Evolutionary conservation across 1,140 invertebrate species (phyloP).

Genomic region (Globodera ellingtonae): DNA sequence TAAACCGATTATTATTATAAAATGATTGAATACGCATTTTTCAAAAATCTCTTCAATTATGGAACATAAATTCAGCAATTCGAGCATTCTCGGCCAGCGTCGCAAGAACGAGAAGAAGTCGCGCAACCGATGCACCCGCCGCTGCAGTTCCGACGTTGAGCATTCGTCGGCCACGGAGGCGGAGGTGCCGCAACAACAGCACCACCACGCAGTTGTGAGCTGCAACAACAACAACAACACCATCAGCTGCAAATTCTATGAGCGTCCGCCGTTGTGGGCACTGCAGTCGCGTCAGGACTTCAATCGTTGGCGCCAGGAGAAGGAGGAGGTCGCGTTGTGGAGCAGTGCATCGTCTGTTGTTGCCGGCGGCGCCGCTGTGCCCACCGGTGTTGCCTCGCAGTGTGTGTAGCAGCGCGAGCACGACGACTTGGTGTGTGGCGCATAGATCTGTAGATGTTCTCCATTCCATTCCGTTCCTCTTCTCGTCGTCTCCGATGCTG

Average conservation of each 20-base stretch:
- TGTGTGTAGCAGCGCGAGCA: too few relatives aligned
- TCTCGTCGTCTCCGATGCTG: too few relatives aligned
- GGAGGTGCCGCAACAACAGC: not conserved
- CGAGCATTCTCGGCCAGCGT: not conserved
- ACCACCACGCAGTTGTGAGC: not conserved
- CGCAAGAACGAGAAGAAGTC: slow-evolving; percentile 27
- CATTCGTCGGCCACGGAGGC: not conserved
- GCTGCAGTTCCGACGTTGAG: slow-evolving; percentile 18
- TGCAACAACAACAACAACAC: not conserved
- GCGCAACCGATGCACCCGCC: slow-evolving; percentile 19
- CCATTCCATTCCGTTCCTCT: too few relatives aligned
- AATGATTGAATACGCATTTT: not conserved
- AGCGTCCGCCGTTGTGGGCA: too few relatives aligned
- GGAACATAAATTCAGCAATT: slow-evolving; percentile 4
- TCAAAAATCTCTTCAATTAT: not conserved
- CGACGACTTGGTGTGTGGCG: too few relatives aligned
- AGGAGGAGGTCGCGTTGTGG: too few relatives aligned
- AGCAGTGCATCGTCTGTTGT: too few relatives aligned
- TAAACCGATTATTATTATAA: not conserved
- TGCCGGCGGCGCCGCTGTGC: too few relatives aligned
- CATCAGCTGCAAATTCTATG: not conserved
- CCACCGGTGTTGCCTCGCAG: too few relatives aligned
- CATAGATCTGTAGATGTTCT: too few relatives aligned
- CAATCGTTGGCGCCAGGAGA: too few relatives aligned
- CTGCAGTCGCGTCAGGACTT: too few relatives aligned